Base-by-base conservation (phyloP, 2,113 vertebrate genomes). In the Macheiramphus alcinus region DNA sequence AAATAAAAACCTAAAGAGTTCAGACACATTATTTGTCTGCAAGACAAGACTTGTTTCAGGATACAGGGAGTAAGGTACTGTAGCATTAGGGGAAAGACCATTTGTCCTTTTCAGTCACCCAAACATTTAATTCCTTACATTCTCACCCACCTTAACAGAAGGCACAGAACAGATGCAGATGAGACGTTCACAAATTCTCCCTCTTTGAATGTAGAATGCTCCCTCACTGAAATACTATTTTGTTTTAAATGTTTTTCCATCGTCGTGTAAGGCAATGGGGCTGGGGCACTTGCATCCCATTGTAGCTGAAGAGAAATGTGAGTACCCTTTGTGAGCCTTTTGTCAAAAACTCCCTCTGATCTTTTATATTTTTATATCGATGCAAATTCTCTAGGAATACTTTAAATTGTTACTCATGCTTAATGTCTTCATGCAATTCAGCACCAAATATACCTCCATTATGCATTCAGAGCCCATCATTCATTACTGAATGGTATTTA, bases 121-220 rank as follows among this genome's bases (percentile, higher is more conserved):
- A 79, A 93, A 86, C 55, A 88, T 22, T 87, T 93, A 91, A 97
- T 89, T 96, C 36, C 71, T 97, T 94, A 70, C 40, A 50, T 71
- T 80, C 79, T 94, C 95, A 92, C 76, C 78, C 48, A 74, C 80
- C 82, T 95, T 86, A 96, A 91, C 21, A 85, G 80, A 92, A 86
- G 80, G 80, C 67, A 94, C 42, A 92, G 76, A 80, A 85, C 59
- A 91, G 71, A 59, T 76, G 83, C 70, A 95, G 88, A 75, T 80
- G 62, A 73, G 86, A 74, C 38, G 90, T 90, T 63, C 83, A 85
- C 68, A 94, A 88, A 91, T 80, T 94, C 68, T 96, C 90, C 71
- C 72, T 86, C 80, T 66, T 65, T 29, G 23, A 67, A 52, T 1
- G 0, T 6, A 22, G 9, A 71, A 38, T 53, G 16, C 5, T 92